Conservation (phyloP, 1,140 invertebrate genomes). For the Scylla paramamosain region DNA sequence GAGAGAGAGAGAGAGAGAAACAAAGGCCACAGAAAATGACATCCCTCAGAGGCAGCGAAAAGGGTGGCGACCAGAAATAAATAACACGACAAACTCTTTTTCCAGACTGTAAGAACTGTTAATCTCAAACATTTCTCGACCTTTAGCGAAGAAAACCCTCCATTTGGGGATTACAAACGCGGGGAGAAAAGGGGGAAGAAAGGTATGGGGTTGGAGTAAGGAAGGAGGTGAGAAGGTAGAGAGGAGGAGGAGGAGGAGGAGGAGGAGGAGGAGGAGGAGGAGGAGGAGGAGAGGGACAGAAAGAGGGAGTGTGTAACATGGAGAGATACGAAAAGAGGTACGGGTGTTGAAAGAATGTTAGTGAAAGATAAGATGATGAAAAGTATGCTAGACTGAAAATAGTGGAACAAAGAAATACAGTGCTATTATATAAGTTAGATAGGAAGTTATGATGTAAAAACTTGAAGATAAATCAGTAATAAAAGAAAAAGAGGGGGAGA, state of each 20-base stretch:
- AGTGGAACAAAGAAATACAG: background rate
- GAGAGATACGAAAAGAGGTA: background rate
- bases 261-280: background rate
- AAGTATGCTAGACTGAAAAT: background rate
- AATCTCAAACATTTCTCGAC: slow-evolving; percentile 48
- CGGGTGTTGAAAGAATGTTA: too few relatives aligned
- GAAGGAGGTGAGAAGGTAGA: background rate
- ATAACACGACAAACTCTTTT: slow-evolving; percentile 43
- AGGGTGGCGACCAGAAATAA: slow-evolving; percentile 2
- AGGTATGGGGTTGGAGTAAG: background rate
- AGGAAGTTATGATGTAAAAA: too few relatives aligned
- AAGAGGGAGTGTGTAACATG: background rate
- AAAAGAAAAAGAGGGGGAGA: too few relatives aligned
- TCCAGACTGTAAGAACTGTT: slow-evolving; percentile 29
- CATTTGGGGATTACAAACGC: slow-evolving; percentile 14
- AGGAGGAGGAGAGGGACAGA: background rate
- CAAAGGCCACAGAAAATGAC: background rate
- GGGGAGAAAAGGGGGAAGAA: background rate
- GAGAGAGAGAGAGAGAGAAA: background rate
- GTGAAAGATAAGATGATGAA: background rate
- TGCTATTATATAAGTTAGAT: too few relatives aligned
- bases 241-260: background rate
- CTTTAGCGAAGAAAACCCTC: background rate
- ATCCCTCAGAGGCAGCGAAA: background rate
- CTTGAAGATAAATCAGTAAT: too few relatives aligned